A percentile compares a stretch with the other conserved stretches of the same genome.
These are phyloP conservation scores for Phalacrocorax carbo DNA, from an alignment of 2,113 vertebrate species.

Conservation along the genomic window DNA sequence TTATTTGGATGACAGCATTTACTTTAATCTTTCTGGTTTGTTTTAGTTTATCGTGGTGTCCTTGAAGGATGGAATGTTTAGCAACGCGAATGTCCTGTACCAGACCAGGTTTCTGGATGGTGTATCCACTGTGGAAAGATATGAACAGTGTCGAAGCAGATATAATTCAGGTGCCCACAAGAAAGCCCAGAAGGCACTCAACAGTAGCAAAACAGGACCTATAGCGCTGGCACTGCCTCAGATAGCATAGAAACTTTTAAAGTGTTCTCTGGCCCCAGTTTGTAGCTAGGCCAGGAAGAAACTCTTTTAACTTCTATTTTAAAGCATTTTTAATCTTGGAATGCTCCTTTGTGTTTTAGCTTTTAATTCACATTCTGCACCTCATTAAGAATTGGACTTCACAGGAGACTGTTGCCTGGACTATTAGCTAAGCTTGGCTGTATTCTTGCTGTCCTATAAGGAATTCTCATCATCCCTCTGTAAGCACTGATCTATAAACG, in stretches of 20 bases:
- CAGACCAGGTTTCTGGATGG: slow-evolving; percentile 94
- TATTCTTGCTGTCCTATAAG: fast-evolving
- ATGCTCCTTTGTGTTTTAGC: fast-evolving
- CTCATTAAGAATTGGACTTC: background rate
- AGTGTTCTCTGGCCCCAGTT: too few species aligned
- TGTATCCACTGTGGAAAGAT: slow-evolving; percentile 86
- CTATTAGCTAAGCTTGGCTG: fast-evolving
- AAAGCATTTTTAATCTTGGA: fast-evolving
- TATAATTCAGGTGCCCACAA: fast-evolving
- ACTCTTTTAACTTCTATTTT: too few species aligned
- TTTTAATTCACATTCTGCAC: fast-evolving
- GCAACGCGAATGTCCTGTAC: slow-evolving; percentile 94
- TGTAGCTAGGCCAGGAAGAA: background rate
- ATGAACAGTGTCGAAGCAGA: slow-evolving; percentile 70
- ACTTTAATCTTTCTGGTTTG: background rate
- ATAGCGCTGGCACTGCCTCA: background rate
- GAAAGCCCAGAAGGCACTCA: fast-evolving
- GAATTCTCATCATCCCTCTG: background rate
- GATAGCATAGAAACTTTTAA: fast-evolving
- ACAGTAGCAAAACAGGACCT: slow-evolving; percentile 11
- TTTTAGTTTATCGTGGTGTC: slow-evolving; percentile 95
- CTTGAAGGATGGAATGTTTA: slow-evolving; percentile 98
- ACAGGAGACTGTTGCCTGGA: fast-evolving
- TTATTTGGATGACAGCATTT: background rate
- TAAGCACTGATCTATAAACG: fast-evolving